Evolutionary conservation across 2,888 invertebrate species (phyloP), one percentile per base, ranked within the genome.

Genomic region (Bembecia ichneumoniformis): DNA sequence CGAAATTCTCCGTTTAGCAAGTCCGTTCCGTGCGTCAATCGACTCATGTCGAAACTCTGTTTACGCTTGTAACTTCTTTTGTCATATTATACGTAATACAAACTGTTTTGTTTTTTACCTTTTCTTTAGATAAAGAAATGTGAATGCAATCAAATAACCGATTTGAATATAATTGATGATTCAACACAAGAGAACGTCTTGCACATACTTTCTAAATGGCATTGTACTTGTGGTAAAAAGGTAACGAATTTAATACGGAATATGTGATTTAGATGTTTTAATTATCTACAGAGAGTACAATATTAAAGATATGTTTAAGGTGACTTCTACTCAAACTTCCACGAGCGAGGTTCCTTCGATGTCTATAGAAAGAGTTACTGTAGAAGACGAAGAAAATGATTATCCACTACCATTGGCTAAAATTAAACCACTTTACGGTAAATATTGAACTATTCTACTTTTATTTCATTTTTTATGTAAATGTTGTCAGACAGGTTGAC

Each of bases 201-300:
- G 36, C 71, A 78, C 55, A 78, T 83, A 52, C 69, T 87, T 43
- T 74, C 84, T 0, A 82, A 83, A 63, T 87, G 86, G 87, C 71
- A 84, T 56, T 87, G 87, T 51, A 67, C 58, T 20, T 87, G 87
- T 60, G 84, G 80, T 5, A 86, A 74, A 71, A 83, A 77, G 74
- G 86, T 84, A 63, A 48, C 11, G 3, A n/a, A 13, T 3, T 14
- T 5, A 4, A 40, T 40, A 40, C 13, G 3, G 2, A 40, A n/a
- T 40, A 40, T 13, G 14, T 44, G 3, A 44, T 16, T 13, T 44
- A 15, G 3, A 13, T 40, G n/a, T 16, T 16, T 44, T 3, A 15
- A 44, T 4, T 44, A n/a, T n/a, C n/a, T n/a, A 28, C 28, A 28
- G 2, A 0, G 28, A 9, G 28, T 28, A 28, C 9, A 28, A 28